Conservation (phyloP, 2,797 vertebrate species). For the Chiloscyllium punctatum region DNA sequence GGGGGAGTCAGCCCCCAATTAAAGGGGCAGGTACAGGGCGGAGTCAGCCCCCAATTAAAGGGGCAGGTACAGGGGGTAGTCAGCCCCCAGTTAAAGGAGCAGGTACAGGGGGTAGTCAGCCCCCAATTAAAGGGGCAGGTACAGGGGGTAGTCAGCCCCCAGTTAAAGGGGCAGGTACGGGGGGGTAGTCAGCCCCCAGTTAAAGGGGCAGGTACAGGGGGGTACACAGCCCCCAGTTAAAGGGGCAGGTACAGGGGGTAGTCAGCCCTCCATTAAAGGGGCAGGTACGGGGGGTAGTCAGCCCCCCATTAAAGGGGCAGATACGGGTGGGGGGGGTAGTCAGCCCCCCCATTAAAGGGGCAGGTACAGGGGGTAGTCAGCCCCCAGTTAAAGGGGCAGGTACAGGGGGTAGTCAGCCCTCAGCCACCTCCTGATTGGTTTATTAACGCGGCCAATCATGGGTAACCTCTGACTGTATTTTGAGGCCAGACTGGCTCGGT, state of each 20-base stretch:
- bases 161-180: neutral
- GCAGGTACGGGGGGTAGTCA: neutral
- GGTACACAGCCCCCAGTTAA: no score
- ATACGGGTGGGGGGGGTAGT: neutral
- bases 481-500: neutral
- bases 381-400: neutral
- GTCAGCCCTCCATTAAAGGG: neutral
- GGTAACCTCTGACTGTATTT: neutral
- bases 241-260: neutral
- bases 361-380: neutral
- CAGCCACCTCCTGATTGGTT: neutral
- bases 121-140: no score
- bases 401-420: neutral
- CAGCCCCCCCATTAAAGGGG: no score
- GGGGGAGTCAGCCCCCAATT: no score
- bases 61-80: no score
- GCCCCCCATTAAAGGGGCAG: neutral
- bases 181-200: neutral
- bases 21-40: no score
- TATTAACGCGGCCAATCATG: constrained; percentile 1
- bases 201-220: neutral
- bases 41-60: no score
- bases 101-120: no score
- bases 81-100: no score
- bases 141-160: no score